Evolutionary conservation across 2,113 vertebrate genomes (phyloP).

Genomic region (Cebidichthys violaceus): DNA sequence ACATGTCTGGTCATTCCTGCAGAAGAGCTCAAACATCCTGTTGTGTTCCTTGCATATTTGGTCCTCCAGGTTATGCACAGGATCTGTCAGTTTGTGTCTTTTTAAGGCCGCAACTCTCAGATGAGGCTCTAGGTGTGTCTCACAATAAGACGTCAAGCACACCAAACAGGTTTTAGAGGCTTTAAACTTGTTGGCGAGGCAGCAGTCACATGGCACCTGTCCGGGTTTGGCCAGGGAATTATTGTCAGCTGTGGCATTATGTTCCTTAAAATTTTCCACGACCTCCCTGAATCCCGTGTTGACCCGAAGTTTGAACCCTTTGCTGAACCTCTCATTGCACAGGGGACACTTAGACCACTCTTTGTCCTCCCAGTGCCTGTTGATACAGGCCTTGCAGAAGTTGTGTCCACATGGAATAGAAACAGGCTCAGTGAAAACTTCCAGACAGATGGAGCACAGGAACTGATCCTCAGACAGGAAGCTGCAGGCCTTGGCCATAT

Average conservation of each 20-base stretch:
- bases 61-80: slow-evolving; percentile 49
- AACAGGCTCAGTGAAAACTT: slow-evolving; percentile 59
- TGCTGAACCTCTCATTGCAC: slow-evolving; percentile 53
- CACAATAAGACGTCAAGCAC: slow-evolving; percentile 56
- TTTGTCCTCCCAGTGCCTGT: slow-evolving; percentile 48
- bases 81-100: slow-evolving; percentile 57
- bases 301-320: slow-evolving; percentile 51
- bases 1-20: slow-evolving; percentile 31
- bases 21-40: slow-evolving; percentile 50
- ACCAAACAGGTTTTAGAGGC: slow-evolving; percentile 68
- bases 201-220: slow-evolving; percentile 68
- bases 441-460: slow-evolving; percentile 62
- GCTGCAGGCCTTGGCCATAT: slow-evolving; percentile 45
- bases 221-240: not conserved
- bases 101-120: slow-evolving; percentile 36
- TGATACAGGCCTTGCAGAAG: slow-evolving; percentile 63
- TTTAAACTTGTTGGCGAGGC: slow-evolving; percentile 34
- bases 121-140: slow-evolving; percentile 60
- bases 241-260: not conserved
- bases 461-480: slow-evolving; percentile 60
- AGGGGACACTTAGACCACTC: slow-evolving; percentile 55
- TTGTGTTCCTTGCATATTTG: slow-evolving; percentile 62
- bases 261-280: slow-evolving; percentile 61
- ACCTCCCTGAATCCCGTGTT: slow-evolving; percentile 61
- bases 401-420: slow-evolving; percentile 70